These are phyloP conservation scores for Rhyacophila evoluta DNA, from an alignment of 2,888 invertebrate genomes.

Conservation along the genomic window DNA sequence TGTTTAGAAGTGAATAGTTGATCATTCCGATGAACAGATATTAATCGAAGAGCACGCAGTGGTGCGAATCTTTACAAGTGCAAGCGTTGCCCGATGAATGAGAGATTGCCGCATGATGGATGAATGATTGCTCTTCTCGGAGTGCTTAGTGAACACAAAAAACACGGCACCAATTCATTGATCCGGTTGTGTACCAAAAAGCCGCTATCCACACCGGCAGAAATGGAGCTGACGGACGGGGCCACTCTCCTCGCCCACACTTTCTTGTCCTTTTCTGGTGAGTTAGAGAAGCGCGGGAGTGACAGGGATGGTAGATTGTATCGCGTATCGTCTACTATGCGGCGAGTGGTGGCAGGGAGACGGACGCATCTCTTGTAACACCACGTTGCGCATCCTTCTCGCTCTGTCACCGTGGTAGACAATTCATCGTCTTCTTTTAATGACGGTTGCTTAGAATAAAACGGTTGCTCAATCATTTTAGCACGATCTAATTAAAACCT, in stretches of 20 bases:
- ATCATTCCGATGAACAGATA: not conserved
- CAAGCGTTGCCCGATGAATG: slow-evolving; percentile 9
- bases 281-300: slow-evolving; percentile 27
- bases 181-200: slow-evolving; percentile 47
- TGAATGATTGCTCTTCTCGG: not conserved
- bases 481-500: not conserved
- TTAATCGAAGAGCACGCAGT: not conserved
- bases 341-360: slow-evolving; percentile 42
- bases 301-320: slow-evolving; percentile 51
- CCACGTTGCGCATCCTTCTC: slow-evolving; percentile 25
- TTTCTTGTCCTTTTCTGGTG: slow-evolving; percentile 23
- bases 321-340: slow-evolving; percentile 47
- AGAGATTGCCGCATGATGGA: slow-evolving; percentile 5
- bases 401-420: slow-evolving; percentile 38
- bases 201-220: slow-evolving; percentile 52
- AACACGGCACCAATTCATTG: not conserved
- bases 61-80: not conserved
- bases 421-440: slow-evolving; percentile 46
- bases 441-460: slow-evolving; percentile 45
- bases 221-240: slow-evolving; percentile 48
- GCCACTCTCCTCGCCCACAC: slow-evolving; percentile 51
- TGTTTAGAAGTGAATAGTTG: not conserved
- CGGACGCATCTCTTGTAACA: slow-evolving; percentile 33
- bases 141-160: not conserved
- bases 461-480: not conserved